phyloP scores from a whole-genome alignment of 2,113 vertebrate genomes.

The Elaphurus davidianus region DNA sequence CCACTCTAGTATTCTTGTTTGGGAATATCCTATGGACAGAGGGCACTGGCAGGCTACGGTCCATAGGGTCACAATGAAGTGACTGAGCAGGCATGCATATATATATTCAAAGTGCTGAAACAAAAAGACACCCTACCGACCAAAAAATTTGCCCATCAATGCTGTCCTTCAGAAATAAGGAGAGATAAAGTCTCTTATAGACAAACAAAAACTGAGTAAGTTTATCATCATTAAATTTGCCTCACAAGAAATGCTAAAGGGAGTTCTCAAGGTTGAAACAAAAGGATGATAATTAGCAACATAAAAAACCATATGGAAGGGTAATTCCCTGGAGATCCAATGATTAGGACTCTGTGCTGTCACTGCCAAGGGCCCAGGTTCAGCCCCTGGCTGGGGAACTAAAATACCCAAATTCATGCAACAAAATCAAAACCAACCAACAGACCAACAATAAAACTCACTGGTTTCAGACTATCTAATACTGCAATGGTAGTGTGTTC shows the following conservation, averaged over 20 bases:
- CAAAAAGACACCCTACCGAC: neutral
- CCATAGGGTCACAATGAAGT: neutral
- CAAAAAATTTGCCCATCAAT: neutral
- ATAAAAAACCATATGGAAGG: neutral
- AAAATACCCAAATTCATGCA: neutral
- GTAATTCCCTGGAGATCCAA: neutral
- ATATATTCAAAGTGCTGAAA: neutral
- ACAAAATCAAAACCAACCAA: neutral
- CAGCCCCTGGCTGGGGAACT: neutral
- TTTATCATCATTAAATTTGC: neutral
- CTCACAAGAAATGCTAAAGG: neutral
- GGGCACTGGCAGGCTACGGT: neutral
- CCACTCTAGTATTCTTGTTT: neutral
- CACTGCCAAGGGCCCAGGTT: neutral
- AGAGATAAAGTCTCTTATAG: neutral
- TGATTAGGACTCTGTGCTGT: neutral
- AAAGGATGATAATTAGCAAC: neutral
- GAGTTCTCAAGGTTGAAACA: neutral
- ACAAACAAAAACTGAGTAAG: neutral
- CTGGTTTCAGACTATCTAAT: neutral
- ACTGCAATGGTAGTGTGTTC: neutral
- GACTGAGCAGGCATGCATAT: neutral
- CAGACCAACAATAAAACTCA: neutral
- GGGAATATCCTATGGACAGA: neutral
- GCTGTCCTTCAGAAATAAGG: neutral